Base-by-base conservation (phyloP, 2,888 invertebrate genomes). In the Nomada ruficornis region DNA sequence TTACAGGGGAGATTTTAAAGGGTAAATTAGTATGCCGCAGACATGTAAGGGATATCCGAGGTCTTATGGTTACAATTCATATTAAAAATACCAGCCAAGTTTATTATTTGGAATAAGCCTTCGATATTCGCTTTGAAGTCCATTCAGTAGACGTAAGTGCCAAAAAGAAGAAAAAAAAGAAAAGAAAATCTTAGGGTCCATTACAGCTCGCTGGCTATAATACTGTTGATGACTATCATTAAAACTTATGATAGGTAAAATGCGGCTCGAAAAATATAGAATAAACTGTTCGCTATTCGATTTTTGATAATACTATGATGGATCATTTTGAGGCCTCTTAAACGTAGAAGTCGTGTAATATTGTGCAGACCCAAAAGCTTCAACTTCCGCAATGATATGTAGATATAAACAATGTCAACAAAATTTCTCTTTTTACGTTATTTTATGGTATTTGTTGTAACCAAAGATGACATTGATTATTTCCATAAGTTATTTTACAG, bases 11-110 rank as follows among this genome's bases (percentile, higher is more conserved):
- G 79, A 90, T 92, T 13, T 86, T 96, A n/a, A 92, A 94, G 70
- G 98, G 98, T 20, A 96, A 95, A 84, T 95, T 98, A n/a, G 95
- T 95, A 60, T 98, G 98, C 90, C 95, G 94, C 82, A 95, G 98
- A 89, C 96, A 96, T 89, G 95, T 95, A 83, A 96, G 96, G 87
- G 97, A 98, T 94, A 95, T 96, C 0, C 94, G 98, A 88, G 97
- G 97, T 29, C 94, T 98, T 55, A 95, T 96, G 57, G 95, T 98
- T 68, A 95, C 95, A 80, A 96, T 98, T 83, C 95, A 95, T 90
- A 94, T 96, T 82, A 92, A 92, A 78, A 91, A 92, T 80, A 85
- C 88, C 55, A 91, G 89, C 73, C 93, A 94, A 86, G 90, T 91
- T 60, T 94, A 93, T 86, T 92, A 92, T 77, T 88, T 94, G 81